Evolutionary conservation across 2,888 invertebrate species (phyloP), one percentile per base, ranked within the genome.

Genomic region (Pandemis heparana): DNA sequence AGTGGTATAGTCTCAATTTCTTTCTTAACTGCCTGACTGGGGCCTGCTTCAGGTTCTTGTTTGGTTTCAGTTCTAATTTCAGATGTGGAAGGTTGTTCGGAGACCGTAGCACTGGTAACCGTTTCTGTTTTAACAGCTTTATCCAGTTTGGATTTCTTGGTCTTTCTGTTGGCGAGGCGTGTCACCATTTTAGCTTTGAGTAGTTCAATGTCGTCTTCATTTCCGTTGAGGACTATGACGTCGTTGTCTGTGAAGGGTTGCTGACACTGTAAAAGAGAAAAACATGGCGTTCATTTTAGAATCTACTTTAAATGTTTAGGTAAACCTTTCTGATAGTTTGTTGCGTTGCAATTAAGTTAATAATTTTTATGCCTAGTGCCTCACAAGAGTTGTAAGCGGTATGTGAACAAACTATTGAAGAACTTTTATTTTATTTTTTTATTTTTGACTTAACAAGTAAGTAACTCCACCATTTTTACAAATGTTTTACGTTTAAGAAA

Each of bases 221-320:
- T 96, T 66, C 97, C 97, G 92, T 99, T 99, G 41, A 99, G 92
- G n/a, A 97, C 94, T 43, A 99, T 96, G 9, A 99, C 91, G 88
- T 99, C 98, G 77, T 96, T 96, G 65, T 96, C 95, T 10, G 94
- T 94, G 85, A 97, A 98, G 0, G 97, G 95, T 83, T 96, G 95
- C 79, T 97, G 98, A 89, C 99, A 99, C 94, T 97, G 91, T 63
- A 87, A 89, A 77, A 23, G 10, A 48, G 1, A 67, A 41, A 56
- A 14, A 14, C 8, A 60, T 38, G 10, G 14, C 2, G 41, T 7
- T 41, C 4, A 41, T 41, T 41, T 41, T 41, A 41, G 23, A 32
- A 32, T 32, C 23, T 32, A 32, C 23, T 32, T 0, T 32, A 32
- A 32, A 32, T 2, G 23, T 32, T 32, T 32, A 32, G 23, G 2